Percentiles rank a stretch among this genome's conserved stretches.
phyloP scores from a whole-genome alignment of 2,113 vertebrate genomes.

The Mormyrus iriodes region DNA sequence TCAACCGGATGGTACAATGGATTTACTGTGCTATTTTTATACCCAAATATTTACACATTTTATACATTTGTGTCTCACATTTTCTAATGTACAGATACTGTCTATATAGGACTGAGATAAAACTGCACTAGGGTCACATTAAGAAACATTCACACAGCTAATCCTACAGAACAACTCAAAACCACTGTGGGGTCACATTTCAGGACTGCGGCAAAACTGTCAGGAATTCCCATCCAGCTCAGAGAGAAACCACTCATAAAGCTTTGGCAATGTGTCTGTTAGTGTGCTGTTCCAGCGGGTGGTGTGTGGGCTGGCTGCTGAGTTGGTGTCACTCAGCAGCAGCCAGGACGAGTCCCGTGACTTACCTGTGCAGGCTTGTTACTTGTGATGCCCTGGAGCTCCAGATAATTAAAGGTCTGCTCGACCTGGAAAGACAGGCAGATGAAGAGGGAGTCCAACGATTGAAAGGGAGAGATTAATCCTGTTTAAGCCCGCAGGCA shows the following conservation, averaged over 20 bases:
- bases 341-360: neutral
- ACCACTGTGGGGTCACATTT: neutral
- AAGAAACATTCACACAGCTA: neutral
- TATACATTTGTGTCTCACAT: neutral
- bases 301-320: neutral
- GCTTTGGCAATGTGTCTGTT: neutral
- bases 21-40: neutral
- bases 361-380: constrained; percentile 71
- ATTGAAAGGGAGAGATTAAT: neutral
- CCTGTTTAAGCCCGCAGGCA: neutral
- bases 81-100: neutral
- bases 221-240: neutral
- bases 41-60: neutral
- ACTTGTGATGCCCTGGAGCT: constrained; percentile 73
- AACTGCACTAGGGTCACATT: neutral
- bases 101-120: neutral
- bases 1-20: neutral
- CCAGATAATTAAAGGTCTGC: constrained; percentile 77
- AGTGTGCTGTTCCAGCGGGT: neutral
- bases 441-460: neutral
- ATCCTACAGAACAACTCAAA: neutral
- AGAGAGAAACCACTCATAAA: neutral
- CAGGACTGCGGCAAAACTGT: neutral
- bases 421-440: constrained; percentile 60
- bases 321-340: neutral